Percentiles rank a stretch among this genome's conserved stretches.
phyloP scores from a whole-genome alignment of 2,888 invertebrate genomes.

The Yponomeuta evonymella region DNA sequence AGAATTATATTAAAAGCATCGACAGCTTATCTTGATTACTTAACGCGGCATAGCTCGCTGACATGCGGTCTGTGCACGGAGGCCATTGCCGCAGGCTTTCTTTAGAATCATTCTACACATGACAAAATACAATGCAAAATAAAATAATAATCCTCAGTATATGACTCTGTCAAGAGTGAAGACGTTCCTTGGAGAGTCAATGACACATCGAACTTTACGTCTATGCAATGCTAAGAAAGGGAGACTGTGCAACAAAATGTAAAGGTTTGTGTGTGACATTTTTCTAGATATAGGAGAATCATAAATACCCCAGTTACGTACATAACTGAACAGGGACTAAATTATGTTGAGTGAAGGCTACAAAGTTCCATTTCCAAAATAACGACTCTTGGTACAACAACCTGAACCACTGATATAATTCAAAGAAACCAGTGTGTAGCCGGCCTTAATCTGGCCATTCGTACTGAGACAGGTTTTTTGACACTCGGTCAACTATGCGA shows the following conservation, averaged over 20 bases:
- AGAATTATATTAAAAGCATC: background rate
- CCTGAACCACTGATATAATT: background rate
- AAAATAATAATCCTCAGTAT: too few relatives aligned
- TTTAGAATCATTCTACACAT: background rate
- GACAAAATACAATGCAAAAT: too few relatives aligned
- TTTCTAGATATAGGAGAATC: too few relatives aligned
- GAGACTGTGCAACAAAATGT: too few relatives aligned
- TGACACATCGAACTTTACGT: too few relatives aligned
- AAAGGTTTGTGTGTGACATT: too few relatives aligned
- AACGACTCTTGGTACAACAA: background rate
- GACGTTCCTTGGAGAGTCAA: too few relatives aligned
- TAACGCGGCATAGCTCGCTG: conserved; percentile 5
- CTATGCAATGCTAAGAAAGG: too few relatives aligned
- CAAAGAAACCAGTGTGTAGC: background rate
- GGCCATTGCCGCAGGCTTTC: background rate
- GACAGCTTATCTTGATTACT: background rate
- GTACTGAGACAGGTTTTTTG: conserved; percentile 3
- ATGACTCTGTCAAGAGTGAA: too few relatives aligned
- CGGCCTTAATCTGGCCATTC: background rate
- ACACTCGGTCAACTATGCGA: conserved; percentile 13
- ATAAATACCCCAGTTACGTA: too few relatives aligned
- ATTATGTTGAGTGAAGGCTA: background rate
- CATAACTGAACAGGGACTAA: too few relatives aligned
- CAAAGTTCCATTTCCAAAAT: background rate
- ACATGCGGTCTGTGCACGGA: conserved; percentile 1